Evolutionary conservation across 2,113 vertebrate genomes (phyloP), one percentile per base, ranked within the genome.

Genomic region (Dryoscopus gambensis): DNA sequence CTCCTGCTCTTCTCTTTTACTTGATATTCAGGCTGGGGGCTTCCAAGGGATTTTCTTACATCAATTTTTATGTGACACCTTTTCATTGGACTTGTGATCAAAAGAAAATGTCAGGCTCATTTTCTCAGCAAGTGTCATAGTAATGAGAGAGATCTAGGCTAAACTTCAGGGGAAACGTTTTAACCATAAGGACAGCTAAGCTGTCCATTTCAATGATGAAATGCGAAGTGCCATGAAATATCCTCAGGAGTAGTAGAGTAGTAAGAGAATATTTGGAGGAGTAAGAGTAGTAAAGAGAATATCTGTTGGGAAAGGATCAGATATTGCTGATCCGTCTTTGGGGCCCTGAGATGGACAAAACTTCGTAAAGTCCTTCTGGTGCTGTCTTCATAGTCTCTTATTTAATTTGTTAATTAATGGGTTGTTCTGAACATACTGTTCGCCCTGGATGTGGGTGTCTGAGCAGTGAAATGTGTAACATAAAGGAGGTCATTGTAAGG

Each of bases 1-100:
- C 81, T 95, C 90, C 67, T 81, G 84, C 49, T 86, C 53, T 74
- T 95, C 81, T 90, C 53, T 40, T 76, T 50, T 55, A 55, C 50
- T 92, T 93, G 77, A 91, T 81, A 91, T 93, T 87, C 82, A 75
- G 46, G 46, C 79, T 93, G 52, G 69, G 90, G 71, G 60, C 68
- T 93, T 97, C 95, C 95, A 96, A 96, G 67, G 92, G 87, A 95
- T 94, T 95, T 97, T 97, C 82, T 96, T 95, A 85, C 92, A 82
- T 91, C 82, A 64, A 1, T 91, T 93, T 89, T 95, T 59, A 59
- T 69, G 56, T 81, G 77, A 89, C 87, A 89, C 70, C 70, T 89
- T 87, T 89, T 84, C 79, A 47, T 75, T 68, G 68, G 92, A 90
- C 88, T 87, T 95, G 92, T 57, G 90, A 94, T 94, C 79, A 84